phyloP scores from a whole-genome alignment of 2,797 vertebrate species.

The Epinephelus awoara region DNA sequence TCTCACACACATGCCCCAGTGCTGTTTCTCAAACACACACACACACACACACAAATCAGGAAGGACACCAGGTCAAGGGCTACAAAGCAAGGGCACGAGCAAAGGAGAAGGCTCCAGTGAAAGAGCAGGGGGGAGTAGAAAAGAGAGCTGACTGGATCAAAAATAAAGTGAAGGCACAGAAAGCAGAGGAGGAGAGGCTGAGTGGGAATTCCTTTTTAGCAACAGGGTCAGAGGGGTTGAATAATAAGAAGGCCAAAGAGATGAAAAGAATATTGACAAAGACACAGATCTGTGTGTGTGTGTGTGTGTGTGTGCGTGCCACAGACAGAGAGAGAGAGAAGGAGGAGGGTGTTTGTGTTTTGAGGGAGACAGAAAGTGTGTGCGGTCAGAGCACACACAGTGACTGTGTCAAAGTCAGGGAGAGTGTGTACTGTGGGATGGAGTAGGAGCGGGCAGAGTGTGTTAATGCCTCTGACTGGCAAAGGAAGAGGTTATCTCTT shows the following conservation, averaged over 20 bases:
- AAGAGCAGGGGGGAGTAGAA: constrained; percentile 51
- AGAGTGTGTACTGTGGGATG: constrained; percentile 12
- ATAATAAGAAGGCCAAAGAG: constrained; percentile 44
- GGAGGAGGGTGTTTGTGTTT: constrained; percentile 31
- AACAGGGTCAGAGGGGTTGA: constrained; percentile 48
- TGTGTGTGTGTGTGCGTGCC: constrained; percentile 20
- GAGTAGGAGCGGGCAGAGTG: neutral
- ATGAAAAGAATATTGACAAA: constrained; percentile 67
- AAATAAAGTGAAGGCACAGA: constrained; percentile 48
- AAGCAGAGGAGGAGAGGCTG: constrained; percentile 36
- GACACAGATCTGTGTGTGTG: constrained; percentile 29
- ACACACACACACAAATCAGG: constrained; percentile 42
- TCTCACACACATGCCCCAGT: constrained; percentile 20
- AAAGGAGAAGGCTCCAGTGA: constrained; percentile 50
- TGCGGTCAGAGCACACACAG: constrained; percentile 18
- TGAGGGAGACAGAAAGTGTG: constrained; percentile 17
- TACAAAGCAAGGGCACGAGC: constrained; percentile 65
- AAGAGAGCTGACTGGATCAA: constrained; percentile 44
- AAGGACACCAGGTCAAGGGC: constrained; percentile 66
- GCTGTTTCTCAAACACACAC: constrained; percentile 29
- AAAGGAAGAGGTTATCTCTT: constrained; percentile 25
- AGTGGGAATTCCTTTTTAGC: constrained; percentile 48
- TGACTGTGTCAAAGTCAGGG: neutral
- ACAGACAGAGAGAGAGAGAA: constrained; percentile 23
- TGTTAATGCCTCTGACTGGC: constrained; percentile 10